Percentiles rank a stretch among this genome's conserved stretches.
Conservation (phyloP, 2,113 vertebrate species). For the Circaetus cinerascens region DNA sequence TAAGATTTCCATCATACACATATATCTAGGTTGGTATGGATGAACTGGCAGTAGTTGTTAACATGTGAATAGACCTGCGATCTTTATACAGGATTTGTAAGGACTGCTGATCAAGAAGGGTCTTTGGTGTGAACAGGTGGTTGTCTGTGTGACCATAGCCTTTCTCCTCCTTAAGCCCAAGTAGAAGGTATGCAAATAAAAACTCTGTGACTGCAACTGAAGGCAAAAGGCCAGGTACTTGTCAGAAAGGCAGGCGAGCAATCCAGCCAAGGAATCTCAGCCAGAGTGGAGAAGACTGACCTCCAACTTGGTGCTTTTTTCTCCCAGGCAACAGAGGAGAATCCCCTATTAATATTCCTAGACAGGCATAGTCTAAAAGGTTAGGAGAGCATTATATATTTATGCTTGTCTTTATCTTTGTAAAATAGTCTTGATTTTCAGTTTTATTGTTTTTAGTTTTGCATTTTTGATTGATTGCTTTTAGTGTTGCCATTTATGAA, state of each 20-base stretch:
- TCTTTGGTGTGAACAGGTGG: background rate
- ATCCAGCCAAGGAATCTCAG: background rate
- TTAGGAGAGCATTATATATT: background rate
- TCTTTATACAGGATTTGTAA: background rate
- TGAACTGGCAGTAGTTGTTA: background rate
- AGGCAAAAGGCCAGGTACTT: background rate
- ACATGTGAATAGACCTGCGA: background rate
- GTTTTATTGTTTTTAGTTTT: background rate
- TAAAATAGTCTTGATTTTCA: background rate
- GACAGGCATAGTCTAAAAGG: background rate
- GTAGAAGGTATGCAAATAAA: background rate
- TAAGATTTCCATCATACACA: accelerated
- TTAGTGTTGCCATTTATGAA: too few species aligned
- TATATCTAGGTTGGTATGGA: background rate
- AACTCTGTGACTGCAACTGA: background rate
- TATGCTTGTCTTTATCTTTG: background rate
- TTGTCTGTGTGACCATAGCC: background rate
- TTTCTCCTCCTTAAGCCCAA: background rate
- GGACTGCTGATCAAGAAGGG: background rate
- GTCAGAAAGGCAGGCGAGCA: background rate
- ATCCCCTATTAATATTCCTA: background rate
- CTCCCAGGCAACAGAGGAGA: background rate
- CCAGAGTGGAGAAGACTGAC: background rate
- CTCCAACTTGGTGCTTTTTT: background rate
- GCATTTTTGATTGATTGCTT: too few species aligned